phyloP scores from a whole-genome alignment of 2,888 invertebrate genomes.

The Lomographa bimaculata region DNA sequence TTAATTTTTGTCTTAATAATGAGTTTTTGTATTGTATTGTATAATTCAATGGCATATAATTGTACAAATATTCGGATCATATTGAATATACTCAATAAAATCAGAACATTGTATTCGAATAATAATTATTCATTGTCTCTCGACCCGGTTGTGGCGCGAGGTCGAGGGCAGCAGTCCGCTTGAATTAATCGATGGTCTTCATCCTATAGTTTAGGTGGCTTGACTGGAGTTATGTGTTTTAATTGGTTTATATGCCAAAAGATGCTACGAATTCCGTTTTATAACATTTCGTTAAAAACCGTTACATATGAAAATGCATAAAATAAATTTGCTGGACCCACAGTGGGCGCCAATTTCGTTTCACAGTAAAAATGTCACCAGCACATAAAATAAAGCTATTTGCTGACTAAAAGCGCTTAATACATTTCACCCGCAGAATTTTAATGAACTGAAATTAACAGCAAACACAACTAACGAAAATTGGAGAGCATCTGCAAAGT shows the following conservation, averaged over 20 bases:
- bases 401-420: slow-evolving; percentile 14
- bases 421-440: slow-evolving; percentile 23
- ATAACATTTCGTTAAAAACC: no score
- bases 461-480: slow-evolving; percentile 20
- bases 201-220: slow-evolving; percentile 7
- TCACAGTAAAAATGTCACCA: slow-evolving; percentile 32
- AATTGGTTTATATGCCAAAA: background rate
- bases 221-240: slow-evolving; percentile 9
- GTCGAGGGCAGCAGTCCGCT: slow-evolving; percentile 20
- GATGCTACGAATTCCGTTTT: no score
- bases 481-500: slow-evolving; percentile 17
- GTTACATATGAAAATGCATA: no score
- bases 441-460: slow-evolving; percentile 25
- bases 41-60: no score
- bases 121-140: slow-evolving; percentile 15
- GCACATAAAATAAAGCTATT: slow-evolving; percentile 18
- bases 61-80: no score
- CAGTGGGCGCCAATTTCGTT: slow-evolving; percentile 28
- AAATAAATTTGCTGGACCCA: no score
- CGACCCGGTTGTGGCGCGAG: slow-evolving; percentile 19
- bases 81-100: no score
- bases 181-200: slow-evolving; percentile 25
- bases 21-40: no score
- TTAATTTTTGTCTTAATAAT: no score
- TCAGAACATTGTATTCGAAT: background rate